phyloP scores from a whole-genome alignment of 2,888 invertebrate genomes.

The Cancer borealis region DNA sequence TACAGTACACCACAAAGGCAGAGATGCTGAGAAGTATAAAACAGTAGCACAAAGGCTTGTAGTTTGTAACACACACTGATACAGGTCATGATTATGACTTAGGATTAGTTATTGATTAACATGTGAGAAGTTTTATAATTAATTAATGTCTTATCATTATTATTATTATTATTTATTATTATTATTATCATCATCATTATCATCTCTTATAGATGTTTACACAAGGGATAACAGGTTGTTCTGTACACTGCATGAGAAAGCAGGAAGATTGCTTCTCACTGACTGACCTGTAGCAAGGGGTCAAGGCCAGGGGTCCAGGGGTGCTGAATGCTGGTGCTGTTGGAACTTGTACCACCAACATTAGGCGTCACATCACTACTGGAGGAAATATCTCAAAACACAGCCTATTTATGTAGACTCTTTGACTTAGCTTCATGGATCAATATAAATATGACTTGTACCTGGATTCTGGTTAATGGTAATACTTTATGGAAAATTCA shows the following conservation, averaged over 20 bases:
- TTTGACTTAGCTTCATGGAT: background rate
- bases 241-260: conserved; percentile 71
- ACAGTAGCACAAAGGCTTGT: conserved; percentile 71
- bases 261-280: conserved; percentile 62
- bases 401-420: background rate
- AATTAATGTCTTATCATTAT: conserved; percentile 65
- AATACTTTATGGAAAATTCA: conserved; percentile 23
- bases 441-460: background rate
- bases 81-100: conserved; percentile 74
- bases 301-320: conserved; percentile 68
- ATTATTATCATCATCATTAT: conserved; percentile 56
- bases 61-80: conserved; percentile 75
- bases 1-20: conserved; percentile 75
- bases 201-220: conserved; percentile 68
- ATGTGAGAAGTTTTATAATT: conserved; percentile 64
- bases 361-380: background rate
- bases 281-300: conserved; percentile 71
- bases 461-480: conserved; percentile 13
- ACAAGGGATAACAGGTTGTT: conserved; percentile 67
- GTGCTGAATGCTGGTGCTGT: conserved; percentile 55
- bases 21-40: conserved; percentile 76
- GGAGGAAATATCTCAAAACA: background rate
- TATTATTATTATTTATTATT: conserved; percentile 56
- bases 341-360: conserved; percentile 17
- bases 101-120: conserved; percentile 69